phyloP scores from a whole-genome alignment of 2,797 vertebrate genomes.

The Oreortyx pictus region DNA sequence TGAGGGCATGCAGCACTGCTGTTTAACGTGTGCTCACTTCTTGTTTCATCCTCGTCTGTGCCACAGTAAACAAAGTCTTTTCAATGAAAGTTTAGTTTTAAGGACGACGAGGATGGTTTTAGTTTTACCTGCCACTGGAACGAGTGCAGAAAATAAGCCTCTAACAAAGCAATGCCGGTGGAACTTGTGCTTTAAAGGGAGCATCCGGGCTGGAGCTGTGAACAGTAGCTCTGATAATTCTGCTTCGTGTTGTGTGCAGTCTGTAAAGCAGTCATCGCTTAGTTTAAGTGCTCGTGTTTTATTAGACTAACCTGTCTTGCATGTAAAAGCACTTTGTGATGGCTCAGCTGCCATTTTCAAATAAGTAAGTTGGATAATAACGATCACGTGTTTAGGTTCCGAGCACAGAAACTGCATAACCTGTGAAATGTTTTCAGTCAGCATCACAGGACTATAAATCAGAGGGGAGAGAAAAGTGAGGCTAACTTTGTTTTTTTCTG shows the following conservation, averaged over 20 bases:
- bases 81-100: not conserved
- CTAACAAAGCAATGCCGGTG: not conserved
- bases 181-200: not conserved
- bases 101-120: not conserved
- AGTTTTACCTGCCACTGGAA: not conserved
- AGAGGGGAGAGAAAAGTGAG: not conserved
- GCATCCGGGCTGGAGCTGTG: not conserved
- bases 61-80: not conserved
- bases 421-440: not conserved
- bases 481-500: not conserved
- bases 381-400: not conserved
- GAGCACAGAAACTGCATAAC: not conserved
- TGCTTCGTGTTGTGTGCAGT: not conserved
- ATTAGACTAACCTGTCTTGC: constrained; percentile 33
- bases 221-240: not conserved
- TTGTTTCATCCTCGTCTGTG: not conserved
- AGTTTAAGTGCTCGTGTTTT: not conserved
- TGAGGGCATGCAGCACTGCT: not conserved
- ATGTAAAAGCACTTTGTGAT: not conserved
- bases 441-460: not conserved
- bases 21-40: not conserved
- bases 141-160: not conserved
- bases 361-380: not conserved
- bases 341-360: not conserved
- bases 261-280: not conserved